A percentile compares a stretch with the other conserved stretches of the same genome.
These are phyloP conservation scores for Luffia ferchaultella DNA, from an alignment of 2,888 invertebrate genomes.

Conservation along the genomic window DNA sequence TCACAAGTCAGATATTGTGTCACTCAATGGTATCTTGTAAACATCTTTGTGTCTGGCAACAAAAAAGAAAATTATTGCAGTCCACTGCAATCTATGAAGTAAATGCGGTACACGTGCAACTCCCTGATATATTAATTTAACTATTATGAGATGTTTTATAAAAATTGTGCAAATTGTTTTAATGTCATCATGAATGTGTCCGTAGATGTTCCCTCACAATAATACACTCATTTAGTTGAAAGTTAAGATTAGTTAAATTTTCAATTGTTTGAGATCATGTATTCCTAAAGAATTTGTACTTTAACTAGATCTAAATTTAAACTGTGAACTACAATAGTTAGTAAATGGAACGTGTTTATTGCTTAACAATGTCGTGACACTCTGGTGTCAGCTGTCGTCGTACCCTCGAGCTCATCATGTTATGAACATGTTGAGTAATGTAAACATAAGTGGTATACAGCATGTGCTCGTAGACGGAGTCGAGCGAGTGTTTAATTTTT, in stretches of 20 bases:
- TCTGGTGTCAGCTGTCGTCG: slow-evolving; percentile 31
- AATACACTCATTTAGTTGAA: slow-evolving; percentile 51
- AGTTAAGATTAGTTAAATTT: slow-evolving; percentile 60
- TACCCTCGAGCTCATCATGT: slow-evolving; percentile 48
- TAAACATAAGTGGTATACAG: slow-evolving; percentile 55
- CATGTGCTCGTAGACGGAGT: slow-evolving; percentile 58
- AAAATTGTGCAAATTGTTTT: slow-evolving; percentile 29
- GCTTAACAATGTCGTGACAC: slow-evolving; percentile 48
- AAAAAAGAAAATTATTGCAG: slow-evolving; percentile 30
- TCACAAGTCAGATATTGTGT: slow-evolving; percentile 17
- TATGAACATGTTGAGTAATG: slow-evolving; percentile 60
- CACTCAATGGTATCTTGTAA: not conserved
- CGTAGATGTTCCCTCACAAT: slow-evolving; percentile 42
- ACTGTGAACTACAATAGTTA: slow-evolving; percentile 62
- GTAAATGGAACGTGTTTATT: slow-evolving; percentile 54
- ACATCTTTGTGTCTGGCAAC: not conserved
- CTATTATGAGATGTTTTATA: not conserved
- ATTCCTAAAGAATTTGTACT: slow-evolving; percentile 63
- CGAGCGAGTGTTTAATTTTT: slow-evolving; percentile 46
- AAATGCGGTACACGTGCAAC: slow-evolving; percentile 47
- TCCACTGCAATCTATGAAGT: slow-evolving; percentile 28
- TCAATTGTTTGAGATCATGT: slow-evolving; percentile 53
- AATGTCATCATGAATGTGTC: slow-evolving; percentile 53
- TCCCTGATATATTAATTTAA: slow-evolving; percentile 11
- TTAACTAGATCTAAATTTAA: slow-evolving; percentile 62